Evolutionary conservation across 2,797 vertebrate species (phyloP).

Genomic region (Neostethus bicornis): DNA sequence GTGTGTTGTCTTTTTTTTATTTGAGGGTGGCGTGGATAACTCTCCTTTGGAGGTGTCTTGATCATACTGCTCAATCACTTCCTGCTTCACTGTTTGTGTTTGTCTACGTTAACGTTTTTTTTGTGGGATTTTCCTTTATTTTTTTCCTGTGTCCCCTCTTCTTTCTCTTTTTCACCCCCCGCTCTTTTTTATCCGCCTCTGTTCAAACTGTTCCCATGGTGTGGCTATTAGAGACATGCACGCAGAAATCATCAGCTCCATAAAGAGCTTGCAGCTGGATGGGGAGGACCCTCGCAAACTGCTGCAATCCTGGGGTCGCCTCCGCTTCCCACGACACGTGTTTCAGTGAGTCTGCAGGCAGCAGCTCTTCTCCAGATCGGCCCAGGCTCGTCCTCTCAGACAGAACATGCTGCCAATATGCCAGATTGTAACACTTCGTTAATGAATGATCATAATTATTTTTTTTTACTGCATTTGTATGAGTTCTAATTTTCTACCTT

Average conservation of each 20-base stretch:
- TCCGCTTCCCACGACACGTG: slow-evolving; percentile 87
- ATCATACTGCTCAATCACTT: slow-evolving; percentile 53
- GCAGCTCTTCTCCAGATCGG: slow-evolving; percentile 37
- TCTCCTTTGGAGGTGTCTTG: slow-evolving; percentile 51
- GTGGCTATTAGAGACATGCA: slow-evolving; percentile 90
- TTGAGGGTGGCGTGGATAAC: slow-evolving; percentile 32
- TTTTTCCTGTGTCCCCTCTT: not conserved
- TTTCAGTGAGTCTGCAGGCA: slow-evolving; percentile 90
- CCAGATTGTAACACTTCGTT: slow-evolving; percentile 12
- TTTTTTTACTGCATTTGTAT: not conserved
- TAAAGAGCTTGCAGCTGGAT: slow-evolving; percentile 96
- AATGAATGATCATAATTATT: slow-evolving; percentile 2
- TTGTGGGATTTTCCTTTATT: slow-evolving; percentile 9
- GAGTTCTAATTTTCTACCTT: slow-evolving; percentile 18
- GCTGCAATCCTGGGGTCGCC: slow-evolving; percentile 91
- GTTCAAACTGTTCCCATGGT: slow-evolving; percentile 43
- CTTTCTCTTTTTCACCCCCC: slow-evolving; percentile 23
- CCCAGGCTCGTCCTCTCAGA: slow-evolving; percentile 22
- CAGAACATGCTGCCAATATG: slow-evolving; percentile 33
- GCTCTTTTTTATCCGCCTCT: slow-evolving; percentile 43
- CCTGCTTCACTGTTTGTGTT: slow-evolving; percentile 7
- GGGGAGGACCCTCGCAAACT: slow-evolving; percentile 93
- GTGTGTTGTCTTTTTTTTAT: slow-evolving; percentile 27
- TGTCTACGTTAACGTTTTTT: slow-evolving; percentile 25
- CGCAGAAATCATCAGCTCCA: slow-evolving; percentile 96